These are phyloP conservation scores for Muntiacus muntjak DNA, from an alignment of 2,113 vertebrate genomes.

Conservation along the genomic window DNA sequence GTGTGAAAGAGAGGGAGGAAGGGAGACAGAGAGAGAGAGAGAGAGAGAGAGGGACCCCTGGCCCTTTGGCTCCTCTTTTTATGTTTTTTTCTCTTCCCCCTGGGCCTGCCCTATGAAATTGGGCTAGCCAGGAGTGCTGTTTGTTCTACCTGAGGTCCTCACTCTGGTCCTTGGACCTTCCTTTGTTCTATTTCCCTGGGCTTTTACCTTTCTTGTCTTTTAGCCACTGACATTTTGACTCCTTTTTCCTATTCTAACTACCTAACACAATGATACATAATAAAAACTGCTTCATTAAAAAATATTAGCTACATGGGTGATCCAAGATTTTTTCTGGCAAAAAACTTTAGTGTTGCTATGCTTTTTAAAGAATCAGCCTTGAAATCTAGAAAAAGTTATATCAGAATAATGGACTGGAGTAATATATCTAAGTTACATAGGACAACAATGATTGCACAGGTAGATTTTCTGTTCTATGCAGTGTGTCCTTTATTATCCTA, in stretches of 20 bases:
- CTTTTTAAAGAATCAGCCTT: neutral
- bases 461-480: neutral
- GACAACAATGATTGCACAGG: neutral
- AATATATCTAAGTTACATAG: neutral
- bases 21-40: too few species aligned
- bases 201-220: neutral
- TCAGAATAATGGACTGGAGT: neutral
- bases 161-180: neutral
- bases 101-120: neutral
- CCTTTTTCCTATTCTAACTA: neutral
- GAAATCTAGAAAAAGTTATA: neutral
- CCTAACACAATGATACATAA: neutral
- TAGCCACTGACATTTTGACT: neutral
- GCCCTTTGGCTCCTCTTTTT: neutral
- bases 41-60: neutral
- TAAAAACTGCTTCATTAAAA: neutral
- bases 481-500: neutral
- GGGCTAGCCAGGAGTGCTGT: neutral
- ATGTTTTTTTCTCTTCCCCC: neutral
- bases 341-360: neutral
- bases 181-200: neutral
- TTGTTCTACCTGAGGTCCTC: neutral
- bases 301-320: neutral
- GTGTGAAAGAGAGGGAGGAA: neutral
- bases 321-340: fast-evolving